Evolutionary conservation across 2,797 vertebrate genomes (phyloP), one percentile per base, ranked within the genome.

Genomic region (Toxotes lorentzi): DNA sequence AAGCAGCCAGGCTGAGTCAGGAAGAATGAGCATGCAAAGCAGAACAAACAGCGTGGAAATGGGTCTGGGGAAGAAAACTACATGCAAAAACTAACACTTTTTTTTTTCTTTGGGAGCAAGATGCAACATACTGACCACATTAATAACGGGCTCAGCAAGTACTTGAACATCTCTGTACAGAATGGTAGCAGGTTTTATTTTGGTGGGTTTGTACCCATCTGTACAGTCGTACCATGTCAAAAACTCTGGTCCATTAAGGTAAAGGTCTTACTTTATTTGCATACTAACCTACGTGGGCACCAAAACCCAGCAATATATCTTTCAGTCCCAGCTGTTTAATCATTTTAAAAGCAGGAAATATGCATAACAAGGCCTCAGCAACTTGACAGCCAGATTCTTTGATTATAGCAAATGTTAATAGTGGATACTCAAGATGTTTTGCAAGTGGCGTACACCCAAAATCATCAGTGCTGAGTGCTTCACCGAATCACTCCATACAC

Each of bases 11-110:
- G 21, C 9, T 41, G 21, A 73, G 64, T 61, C 19, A 67, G 30
- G 12, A 48, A 40, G 21, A 67, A 53, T n/a, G 1, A n/a, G 45
- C 79, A 78, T 85, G 85, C 83, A 89, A 83, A 79, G 45, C 43
- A 23, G 32, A 1, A 38, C 10, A 74, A 51, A 64, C 32, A 47
- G 30, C 9, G 59, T 10, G 32, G 6, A 41, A 38, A 56, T 27
- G 0, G 4, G 6, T 70, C 1, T 1, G 60, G 27, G 7, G 65
- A 53, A 32, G 16, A 58, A 43, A 71, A 65, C 21, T 5, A 17
- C 45, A 78, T 76, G 64, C 45, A 61, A 51, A 79, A 8, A 35
- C 17, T 27, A 48, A 56, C 8, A 17, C 2, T 23, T 60, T 14
- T n/a, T 58, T 51, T 62, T 38, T 34, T 27, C 23, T n/a, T 35